Evolutionary conservation across 2,888 invertebrate species (phyloP), one percentile per base, ranked within the genome.

Genomic region (Sisyra nigra): DNA sequence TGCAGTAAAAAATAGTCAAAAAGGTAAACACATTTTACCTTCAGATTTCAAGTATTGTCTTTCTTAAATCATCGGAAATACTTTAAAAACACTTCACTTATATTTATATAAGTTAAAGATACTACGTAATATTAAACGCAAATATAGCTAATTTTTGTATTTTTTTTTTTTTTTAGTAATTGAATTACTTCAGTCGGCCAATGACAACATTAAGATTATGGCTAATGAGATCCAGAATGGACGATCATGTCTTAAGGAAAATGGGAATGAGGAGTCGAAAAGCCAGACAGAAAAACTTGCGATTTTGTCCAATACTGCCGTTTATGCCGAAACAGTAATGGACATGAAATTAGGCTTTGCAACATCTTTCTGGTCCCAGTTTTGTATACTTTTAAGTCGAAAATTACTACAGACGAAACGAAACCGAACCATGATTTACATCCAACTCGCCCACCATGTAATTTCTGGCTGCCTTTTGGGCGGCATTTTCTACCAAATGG

Each of bases 391-490:
- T 19, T 57, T 66, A 9, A 60, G 58, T 36, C 55, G 76, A 44
- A 74, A 73, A 69, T 60, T 68, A 36, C 33, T 67, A 3, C 76
- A 76, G 51, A 66, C 61, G 47, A 58, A 48, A n/a, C 62, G 76
- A 46, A 74, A 76, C 55, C 57, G 60, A 47, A 50, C 59, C 3
- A 58, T 63, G 15, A 52, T 73, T 4, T 69, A 68, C 63, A 70
- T 75, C 19, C 74, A 74, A 51, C 52, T 75, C 2, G 51, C 63
- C 1, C 74, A 75, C 49, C 75, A 76, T 53, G 35, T 71, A 1
- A 31, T 66, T 18, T 69, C 72, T 0, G 72, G 68, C 0, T 2
- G 70, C 0, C 55, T 76, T 2, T 48, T 75, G 0, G 76, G 76
- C 33, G 61, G 68, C 10, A 70, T 74, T 46, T 76, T 73, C 57